Conservation (phyloP, 1,140 invertebrate genomes). For the Mizuhopecten yessoensis region DNA sequence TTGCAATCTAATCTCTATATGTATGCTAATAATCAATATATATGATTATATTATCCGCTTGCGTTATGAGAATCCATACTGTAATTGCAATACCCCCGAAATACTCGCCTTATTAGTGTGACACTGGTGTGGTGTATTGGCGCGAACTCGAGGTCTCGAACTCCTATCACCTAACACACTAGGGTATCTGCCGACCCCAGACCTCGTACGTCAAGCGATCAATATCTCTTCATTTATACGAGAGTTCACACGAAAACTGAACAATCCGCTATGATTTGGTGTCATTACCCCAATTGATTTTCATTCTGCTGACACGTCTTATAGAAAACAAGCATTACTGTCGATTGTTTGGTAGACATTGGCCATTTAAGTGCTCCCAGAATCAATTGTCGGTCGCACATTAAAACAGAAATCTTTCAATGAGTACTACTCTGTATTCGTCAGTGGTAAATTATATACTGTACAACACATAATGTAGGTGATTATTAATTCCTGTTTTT, state of each 20-base stretch:
- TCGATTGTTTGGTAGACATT: no score
- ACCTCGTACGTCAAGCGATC: background rate
- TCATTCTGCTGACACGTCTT: background rate
- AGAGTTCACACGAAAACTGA: slow-evolving; percentile 9
- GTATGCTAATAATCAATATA: background rate
- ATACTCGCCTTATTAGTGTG: background rate
- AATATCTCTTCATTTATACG: background rate
- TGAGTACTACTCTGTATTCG: no score
- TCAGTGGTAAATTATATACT: no score
- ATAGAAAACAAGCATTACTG: no score
- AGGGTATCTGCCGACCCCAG: background rate
- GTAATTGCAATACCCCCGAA: background rate
- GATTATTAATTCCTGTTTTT: no score
- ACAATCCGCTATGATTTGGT: background rate
- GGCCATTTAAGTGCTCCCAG: no score
- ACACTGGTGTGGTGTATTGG: background rate
- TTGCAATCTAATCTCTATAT: background rate
- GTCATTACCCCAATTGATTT: background rate
- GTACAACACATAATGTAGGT: no score
- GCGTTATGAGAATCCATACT: background rate
- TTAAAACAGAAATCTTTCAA: no score
- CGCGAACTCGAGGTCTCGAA: background rate
- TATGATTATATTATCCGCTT: background rate
- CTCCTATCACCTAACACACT: background rate
- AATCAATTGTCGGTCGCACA: no score